Conservation (phyloP, 1,140 invertebrate genomes). For the Gonioctena quinquepunctata region DNA sequence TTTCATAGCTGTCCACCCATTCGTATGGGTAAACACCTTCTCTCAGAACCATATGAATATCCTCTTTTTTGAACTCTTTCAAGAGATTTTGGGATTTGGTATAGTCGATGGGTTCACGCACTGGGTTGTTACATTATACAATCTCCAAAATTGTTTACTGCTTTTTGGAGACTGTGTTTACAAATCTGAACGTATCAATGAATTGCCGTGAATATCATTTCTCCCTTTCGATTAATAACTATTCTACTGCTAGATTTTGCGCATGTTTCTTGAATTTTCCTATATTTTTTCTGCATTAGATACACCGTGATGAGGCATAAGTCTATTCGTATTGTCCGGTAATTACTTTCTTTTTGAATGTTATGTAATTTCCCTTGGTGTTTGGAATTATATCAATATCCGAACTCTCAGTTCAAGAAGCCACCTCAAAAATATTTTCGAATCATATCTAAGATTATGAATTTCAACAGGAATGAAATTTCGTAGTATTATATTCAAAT, state of each 20-base stretch:
- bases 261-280: slow-evolving; percentile 11
- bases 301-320: neutral
- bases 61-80: too few relatives aligned
- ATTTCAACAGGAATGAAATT: slow-evolving; percentile 16
- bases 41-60: too few relatives aligned
- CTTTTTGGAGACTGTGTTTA: slow-evolving; percentile 7
- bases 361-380: too few relatives aligned
- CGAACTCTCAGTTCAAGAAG: neutral
- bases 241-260: slow-evolving; percentile 12
- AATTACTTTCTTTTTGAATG: slow-evolving; percentile 11
- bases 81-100: too few relatives aligned
- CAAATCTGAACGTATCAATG: slow-evolving; percentile 18
- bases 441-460: slow-evolving; percentile 20
- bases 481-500: too few relatives aligned
- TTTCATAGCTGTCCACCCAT: too few relatives aligned
- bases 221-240: slow-evolving; percentile 11
- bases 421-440: slow-evolving; percentile 14
- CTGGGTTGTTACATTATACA: slow-evolving; percentile 16
- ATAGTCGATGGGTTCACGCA: slow-evolving; percentile 16
- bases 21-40: too few relatives aligned
- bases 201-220: slow-evolving; percentile 7
- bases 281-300: slow-evolving; percentile 16
- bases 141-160: slow-evolving; percentile 5
- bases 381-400: too few relatives aligned
- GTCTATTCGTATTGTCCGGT: neutral